Conservation (phyloP, 1,140 invertebrate species). For the Cherax destructor region DNA sequence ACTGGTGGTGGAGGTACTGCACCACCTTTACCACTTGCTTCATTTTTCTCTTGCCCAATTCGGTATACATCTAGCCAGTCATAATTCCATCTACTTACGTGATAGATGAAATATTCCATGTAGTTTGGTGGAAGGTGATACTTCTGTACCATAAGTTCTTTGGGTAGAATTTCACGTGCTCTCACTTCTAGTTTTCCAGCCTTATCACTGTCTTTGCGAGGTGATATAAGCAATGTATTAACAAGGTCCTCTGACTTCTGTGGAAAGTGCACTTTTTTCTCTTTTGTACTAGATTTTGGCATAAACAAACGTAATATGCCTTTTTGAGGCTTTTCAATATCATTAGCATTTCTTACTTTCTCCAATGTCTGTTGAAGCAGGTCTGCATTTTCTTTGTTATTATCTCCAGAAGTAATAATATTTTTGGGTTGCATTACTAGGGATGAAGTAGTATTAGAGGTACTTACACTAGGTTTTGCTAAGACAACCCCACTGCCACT, state of each 20-base stretch:
- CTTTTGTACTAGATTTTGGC: background rate
- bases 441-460: background rate
- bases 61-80: slow-evolving; percentile 67
- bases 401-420: background rate
- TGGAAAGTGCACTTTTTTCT: slow-evolving; percentile 55
- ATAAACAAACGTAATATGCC: background rate
- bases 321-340: background rate
- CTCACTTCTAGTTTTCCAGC: slow-evolving; percentile 29
- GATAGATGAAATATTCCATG: slow-evolving; percentile 58
- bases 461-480: background rate
- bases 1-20: slow-evolving; percentile 51
- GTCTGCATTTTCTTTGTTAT: background rate
- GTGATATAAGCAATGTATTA: slow-evolving; percentile 46
- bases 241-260: slow-evolving; percentile 40
- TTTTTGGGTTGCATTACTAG: background rate
- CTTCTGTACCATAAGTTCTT: slow-evolving; percentile 25
- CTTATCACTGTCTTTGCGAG: slow-evolving; percentile 48
- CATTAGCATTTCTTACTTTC: background rate
- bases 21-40: slow-evolving; percentile 15
- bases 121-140: slow-evolving; percentile 46
- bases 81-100: slow-evolving; percentile 69
- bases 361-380: background rate
- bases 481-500: background rate
- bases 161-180: slow-evolving; percentile 47
- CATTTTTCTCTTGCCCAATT: slow-evolving; percentile 27